Conservation (phyloP, 2,113 vertebrate species). For the Dicrurus megarhynchus region DNA sequence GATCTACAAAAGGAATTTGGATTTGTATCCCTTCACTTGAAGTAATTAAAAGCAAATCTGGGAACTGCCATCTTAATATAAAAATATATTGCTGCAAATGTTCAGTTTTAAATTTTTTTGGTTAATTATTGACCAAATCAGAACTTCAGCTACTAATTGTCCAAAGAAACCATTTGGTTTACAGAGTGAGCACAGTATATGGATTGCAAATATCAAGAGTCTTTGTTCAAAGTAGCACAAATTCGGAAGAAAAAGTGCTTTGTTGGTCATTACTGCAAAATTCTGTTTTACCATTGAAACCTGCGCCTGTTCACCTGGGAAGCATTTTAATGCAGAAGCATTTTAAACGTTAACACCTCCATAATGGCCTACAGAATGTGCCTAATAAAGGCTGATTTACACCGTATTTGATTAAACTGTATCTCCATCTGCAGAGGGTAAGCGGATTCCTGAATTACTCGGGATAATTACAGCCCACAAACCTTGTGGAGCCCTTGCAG, state of each 20-base stretch:
- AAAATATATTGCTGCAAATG: not conserved
- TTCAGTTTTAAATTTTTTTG: not conserved
- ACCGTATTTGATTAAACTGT: constrained; percentile 32
- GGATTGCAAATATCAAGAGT: not conserved
- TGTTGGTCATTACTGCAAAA: not conserved
- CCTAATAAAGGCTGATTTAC: constrained; percentile 66
- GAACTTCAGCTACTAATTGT: not conserved
- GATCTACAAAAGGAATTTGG: not conserved
- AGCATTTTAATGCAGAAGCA: constrained; percentile 6
- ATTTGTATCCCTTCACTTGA: not conserved
- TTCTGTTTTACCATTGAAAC: not conserved
- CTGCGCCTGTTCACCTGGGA: not conserved
- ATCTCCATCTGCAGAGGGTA: constrained; percentile 29
- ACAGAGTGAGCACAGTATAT: not conserved
- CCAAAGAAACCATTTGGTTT: not conserved
- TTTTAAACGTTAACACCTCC: constrained; percentile 37
- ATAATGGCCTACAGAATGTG: constrained; percentile 40
- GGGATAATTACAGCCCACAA: constrained; percentile 32
- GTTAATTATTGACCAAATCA: not conserved
- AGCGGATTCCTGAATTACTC: constrained; percentile 51
- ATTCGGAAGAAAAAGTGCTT: not conserved
- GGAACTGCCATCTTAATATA: not conserved
- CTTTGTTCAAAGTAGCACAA: not conserved
- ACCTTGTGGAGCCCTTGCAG: not conserved
- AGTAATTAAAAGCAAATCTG: not conserved